Base-by-base conservation (phyloP, 2,113 vertebrate species). In the Zingel zingel region DNA sequence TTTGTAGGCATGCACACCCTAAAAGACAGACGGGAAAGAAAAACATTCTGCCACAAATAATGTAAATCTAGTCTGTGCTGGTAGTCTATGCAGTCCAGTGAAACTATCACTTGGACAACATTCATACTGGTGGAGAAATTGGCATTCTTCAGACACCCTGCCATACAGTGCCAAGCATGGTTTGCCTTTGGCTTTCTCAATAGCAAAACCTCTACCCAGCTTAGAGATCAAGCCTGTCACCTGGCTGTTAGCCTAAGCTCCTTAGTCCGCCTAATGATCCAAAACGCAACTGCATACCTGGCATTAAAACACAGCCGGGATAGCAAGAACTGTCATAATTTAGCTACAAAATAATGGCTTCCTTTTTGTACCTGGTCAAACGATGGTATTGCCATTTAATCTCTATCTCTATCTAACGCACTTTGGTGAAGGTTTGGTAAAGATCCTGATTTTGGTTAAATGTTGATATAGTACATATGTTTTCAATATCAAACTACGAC, bases 151-250 rank as follows among this genome's bases (percentile, higher is more conserved):
- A 21, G 30, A 58, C 43, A 33, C 9, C 18, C 30, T 53, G 30
- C 16, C 47, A 59, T 6, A 74, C 68, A 27, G 9, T 62, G 64
- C 25, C 74, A 76, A 54, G 61, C 76, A 30, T 51, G 58, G 67
- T 77, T 73, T 79, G 54, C 19, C 12, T 74, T 56, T 54, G 63
- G 67, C 54, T 62, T 74, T 65, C 62, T 82, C 63, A 15, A 54
- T 61, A 15, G 62, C 69, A 86, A 79, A 80, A 83, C 45, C 81
- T 78, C 36, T 76, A 79, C 74, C 57, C 61, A 86, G 75, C 43
- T 86, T 74, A 84, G 23, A 80, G 62, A 50, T 73, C 73, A 77
- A 86, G 71, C 59, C 54, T 62, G 63, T 74, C 68, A 74, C 67
- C 65, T 70, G 77, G 74, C 81, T 81, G 43, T 71, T 74, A 48